Conservation (phyloP, 2,888 invertebrate species). For the Microctonus hyperodae region DNA sequence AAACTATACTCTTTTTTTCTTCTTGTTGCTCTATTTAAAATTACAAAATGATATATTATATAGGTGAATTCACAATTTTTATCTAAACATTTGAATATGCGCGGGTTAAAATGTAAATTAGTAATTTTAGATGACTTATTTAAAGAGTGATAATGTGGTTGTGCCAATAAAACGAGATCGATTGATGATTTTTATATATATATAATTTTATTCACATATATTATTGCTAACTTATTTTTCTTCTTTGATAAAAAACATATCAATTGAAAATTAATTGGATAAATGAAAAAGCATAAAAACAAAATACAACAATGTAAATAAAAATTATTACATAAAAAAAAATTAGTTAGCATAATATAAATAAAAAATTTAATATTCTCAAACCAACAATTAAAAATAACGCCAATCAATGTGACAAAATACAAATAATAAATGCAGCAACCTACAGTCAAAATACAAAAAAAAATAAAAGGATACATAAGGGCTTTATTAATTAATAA, state of each 20-base stretch:
- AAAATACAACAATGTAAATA: constrained; percentile 25
- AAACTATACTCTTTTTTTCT: constrained; percentile 18
- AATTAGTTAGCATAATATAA: constrained; percentile 33
- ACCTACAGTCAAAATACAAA: constrained; percentile 9
- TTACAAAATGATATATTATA: constrained; percentile 23
- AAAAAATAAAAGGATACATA: neutral
- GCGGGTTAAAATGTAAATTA: neutral
- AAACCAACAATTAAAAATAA: too few species aligned
- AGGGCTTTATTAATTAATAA: neutral
- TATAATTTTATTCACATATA: constrained; percentile 21
- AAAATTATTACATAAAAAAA: constrained; percentile 40
- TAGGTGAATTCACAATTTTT: constrained; percentile 11
- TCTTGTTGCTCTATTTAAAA: constrained; percentile 26
- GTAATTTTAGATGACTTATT: neutral
- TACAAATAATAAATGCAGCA: constrained; percentile 13
- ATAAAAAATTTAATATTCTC: constrained; percentile 26
- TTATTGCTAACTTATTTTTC: constrained; percentile 18
- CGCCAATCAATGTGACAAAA: too few species aligned
- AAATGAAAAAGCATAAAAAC: neutral
- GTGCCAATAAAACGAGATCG: constrained; percentile 32
- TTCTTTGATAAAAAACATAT: constrained; percentile 21
- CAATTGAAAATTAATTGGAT: constrained; percentile 23
- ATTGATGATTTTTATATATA: constrained; percentile 25
- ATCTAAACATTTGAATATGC: too few species aligned
- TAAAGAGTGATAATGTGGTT: constrained; percentile 43